Evolutionary conservation across 2,888 invertebrate species (phyloP).

Genomic region (Scaptomyza reducta): DNA sequence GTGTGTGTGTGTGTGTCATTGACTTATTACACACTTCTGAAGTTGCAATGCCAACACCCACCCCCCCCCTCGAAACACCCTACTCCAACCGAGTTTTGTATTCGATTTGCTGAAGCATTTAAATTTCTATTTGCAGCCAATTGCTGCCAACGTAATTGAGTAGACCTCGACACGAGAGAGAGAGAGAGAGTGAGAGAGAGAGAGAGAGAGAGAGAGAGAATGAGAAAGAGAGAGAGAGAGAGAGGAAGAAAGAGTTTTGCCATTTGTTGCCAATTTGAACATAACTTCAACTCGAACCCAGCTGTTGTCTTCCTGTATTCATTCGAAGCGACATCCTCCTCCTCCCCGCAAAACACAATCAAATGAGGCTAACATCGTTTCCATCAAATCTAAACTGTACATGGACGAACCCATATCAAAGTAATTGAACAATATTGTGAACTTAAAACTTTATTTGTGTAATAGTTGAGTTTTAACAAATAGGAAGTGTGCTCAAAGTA

Average conservation of each 20-base stretch:
- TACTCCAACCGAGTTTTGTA: slow-evolving; percentile 36
- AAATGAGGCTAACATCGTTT: slow-evolving; percentile 4
- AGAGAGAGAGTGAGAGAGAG: not conserved
- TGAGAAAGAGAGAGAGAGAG: not conserved
- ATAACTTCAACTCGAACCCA: slow-evolving; percentile 26
- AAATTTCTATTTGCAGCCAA: slow-evolving; percentile 69
- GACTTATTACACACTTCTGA: slow-evolving; percentile 52
- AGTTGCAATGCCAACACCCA: slow-evolving; percentile 15
- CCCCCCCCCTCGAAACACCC: not conserved
- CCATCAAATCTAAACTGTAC: not conserved
- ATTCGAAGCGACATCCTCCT: slow-evolving; percentile 1
- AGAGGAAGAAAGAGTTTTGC: not conserved
- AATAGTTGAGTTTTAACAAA: too few species aligned
- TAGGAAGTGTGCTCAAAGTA: too few species aligned
- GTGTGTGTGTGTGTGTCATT: slow-evolving; percentile 33
- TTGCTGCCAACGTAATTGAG: slow-evolving; percentile 49
- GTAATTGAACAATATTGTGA: too few species aligned
- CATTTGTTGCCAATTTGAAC: slow-evolving; percentile 32
- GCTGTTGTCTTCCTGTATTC: slow-evolving; percentile 22
- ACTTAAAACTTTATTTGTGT: too few species aligned
- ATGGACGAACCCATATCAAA: not conserved
- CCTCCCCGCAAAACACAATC: slow-evolving; percentile 1
- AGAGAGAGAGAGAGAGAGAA: not conserved
- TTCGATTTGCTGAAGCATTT: slow-evolving; percentile 73
- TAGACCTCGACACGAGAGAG: slow-evolving; percentile 33